Conservation (phyloP, 2,113 vertebrate genomes). For the Neolamprologus longior region DNA sequence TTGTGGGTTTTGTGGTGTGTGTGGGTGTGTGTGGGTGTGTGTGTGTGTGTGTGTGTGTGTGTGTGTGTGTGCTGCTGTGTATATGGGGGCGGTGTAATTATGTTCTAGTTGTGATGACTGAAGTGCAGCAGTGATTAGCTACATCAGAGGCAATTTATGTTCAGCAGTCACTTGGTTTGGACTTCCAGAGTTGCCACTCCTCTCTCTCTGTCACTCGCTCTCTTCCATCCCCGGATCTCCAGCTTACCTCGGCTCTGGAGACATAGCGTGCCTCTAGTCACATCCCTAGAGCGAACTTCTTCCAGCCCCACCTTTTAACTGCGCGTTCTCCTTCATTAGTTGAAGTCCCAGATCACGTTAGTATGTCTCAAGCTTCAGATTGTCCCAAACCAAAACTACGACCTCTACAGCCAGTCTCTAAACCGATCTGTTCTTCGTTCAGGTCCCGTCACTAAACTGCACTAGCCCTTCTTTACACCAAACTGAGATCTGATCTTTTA, state of each 20-base stretch:
- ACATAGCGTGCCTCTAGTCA: not conserved
- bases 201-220: not conserved
- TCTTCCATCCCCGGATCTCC: not conserved
- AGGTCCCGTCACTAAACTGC: not conserved
- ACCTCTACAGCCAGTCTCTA: not conserved
- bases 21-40: not conserved
- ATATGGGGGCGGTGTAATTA: conserved; percentile 14
- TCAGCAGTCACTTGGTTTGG: not conserved
- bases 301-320: not conserved
- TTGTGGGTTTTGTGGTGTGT: not conserved
- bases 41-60: not conserved
- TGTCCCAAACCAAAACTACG: not conserved
- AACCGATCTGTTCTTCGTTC: not conserved
- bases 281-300: not conserved
- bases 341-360: not conserved
- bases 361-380: not conserved
- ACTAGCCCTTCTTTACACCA: not conserved
- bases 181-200: not conserved
- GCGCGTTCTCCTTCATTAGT: not conserved
- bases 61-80: not conserved
- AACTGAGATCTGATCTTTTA: not conserved
- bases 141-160: not conserved
- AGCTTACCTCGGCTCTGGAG: not conserved
- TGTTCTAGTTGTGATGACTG: conserved; percentile 28
- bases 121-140: conserved; percentile 20